Conservation (phyloP, 92 coral and sea anemone species). For the Meandrina meandrites region DNA sequence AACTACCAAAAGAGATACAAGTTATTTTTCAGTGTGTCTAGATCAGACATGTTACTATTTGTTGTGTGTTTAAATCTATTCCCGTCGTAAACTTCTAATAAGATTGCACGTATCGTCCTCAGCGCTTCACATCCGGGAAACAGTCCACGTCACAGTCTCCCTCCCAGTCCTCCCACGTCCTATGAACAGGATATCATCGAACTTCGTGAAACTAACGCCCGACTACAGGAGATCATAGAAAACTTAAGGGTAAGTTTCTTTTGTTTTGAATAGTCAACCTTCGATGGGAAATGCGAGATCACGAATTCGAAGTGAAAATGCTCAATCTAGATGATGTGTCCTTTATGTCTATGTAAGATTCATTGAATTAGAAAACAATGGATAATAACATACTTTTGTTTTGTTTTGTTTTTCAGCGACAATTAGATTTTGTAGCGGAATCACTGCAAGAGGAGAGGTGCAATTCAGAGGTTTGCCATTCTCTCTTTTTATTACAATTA, state of each 20-base stretch:
- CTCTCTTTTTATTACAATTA: neutral
- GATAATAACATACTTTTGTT: neutral
- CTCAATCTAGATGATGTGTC: too few relatives aligned
- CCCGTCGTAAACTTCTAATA: neutral
- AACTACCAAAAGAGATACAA: neutral
- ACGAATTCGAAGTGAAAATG: too few relatives aligned
- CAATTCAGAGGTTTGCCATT: conserved; percentile 79
- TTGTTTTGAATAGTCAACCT: neutral
- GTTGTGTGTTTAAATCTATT: neutral
- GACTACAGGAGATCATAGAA: conserved; percentile 57
- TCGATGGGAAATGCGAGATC: neutral
- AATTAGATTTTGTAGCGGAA: conserved; percentile 79
- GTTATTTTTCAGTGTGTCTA: neutral
- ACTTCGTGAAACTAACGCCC: conserved; percentile 59
- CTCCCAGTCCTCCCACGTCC: conserved; percentile 88
- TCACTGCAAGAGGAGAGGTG: conserved; percentile 94
- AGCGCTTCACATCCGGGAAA: conserved; percentile 38
- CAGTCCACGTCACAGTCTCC: conserved; percentile 87
- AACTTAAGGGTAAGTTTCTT: conserved; percentile 55
- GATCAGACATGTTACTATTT: neutral
- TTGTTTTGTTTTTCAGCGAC: conserved; percentile 64
- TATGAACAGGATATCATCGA: conserved; percentile 77
- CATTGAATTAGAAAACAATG: neutral
- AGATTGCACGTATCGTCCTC: neutral
- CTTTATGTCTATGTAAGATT: too few relatives aligned